Conservation (phyloP, 2,797 vertebrate species). For the Hippopotamyrus pictus region DNA sequence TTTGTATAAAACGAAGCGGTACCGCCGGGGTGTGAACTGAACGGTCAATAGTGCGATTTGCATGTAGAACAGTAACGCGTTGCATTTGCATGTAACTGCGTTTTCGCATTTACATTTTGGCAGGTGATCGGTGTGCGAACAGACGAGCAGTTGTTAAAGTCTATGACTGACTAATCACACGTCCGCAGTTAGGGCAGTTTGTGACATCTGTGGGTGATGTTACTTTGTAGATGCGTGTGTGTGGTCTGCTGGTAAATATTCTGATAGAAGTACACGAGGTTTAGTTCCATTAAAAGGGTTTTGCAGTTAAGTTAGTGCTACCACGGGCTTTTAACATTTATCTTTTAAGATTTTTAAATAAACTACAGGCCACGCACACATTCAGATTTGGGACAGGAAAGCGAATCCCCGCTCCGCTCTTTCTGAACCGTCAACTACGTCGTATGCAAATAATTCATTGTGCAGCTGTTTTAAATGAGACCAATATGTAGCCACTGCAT, state of each 20-base stretch:
- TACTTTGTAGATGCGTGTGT: background rate
- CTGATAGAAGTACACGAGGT: background rate
- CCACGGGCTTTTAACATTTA: background rate
- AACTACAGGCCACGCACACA: background rate
- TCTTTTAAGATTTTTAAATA: background rate
- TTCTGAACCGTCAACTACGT: background rate
- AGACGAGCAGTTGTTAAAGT: background rate
- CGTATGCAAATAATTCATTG: background rate
- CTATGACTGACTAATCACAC: background rate
- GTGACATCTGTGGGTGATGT: background rate
- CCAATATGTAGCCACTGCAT: background rate
- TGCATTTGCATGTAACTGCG: background rate
- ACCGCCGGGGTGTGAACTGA: background rate
- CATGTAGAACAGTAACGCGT: constrained; percentile 1
- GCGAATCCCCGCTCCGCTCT: background rate
- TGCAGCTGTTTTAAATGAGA: background rate
- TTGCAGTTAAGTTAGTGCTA: background rate
- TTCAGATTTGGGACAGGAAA: background rate
- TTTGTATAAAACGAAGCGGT: background rate
- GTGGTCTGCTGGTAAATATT: background rate
- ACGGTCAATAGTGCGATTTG: background rate
- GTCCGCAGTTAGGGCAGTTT: background rate
- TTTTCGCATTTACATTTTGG: constrained; percentile 3
- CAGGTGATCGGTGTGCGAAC: background rate
- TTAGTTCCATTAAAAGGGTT: background rate